A percentile compares a stretch with the other conserved stretches of the same genome.
These are phyloP conservation scores for Podocnemis expansa DNA, from an alignment of 2,113 vertebrate genomes.

Conservation along the genomic window DNA sequence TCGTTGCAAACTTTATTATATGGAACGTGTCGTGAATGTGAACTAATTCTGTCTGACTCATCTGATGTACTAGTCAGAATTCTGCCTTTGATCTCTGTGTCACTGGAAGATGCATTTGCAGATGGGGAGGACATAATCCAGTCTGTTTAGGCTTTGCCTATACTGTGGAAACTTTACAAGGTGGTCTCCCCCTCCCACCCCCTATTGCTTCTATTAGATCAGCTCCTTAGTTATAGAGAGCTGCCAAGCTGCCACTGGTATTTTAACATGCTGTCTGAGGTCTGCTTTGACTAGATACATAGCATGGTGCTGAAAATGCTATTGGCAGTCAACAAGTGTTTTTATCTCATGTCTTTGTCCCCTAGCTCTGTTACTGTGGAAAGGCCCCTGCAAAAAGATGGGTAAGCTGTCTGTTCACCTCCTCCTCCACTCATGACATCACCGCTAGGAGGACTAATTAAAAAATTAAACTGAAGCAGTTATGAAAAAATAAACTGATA, in stretches of 20 bases:
- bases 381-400: not conserved
- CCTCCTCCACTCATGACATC: not conserved
- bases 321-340: not conserved
- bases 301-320: not conserved
- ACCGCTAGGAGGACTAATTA: not conserved
- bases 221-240: not conserved
- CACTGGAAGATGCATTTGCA: rapidly evolving
- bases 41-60: not conserved
- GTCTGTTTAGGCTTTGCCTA: rapidly evolving
- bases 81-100: not conserved
- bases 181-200: too few species aligned
- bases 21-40: rapidly evolving
- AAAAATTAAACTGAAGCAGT: not conserved
- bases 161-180: not conserved
- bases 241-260: rapidly evolving
- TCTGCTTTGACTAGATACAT: not conserved
- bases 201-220: not conserved
- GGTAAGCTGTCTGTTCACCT: not conserved
- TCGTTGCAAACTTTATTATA: not conserved
- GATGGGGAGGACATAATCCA: rapidly evolving
- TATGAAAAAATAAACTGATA: not conserved
- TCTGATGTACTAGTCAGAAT: not conserved
- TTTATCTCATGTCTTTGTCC: not conserved
- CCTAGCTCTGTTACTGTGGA: not conserved
- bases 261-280: not conserved